Evolutionary conservation across 2,113 vertebrate species (phyloP).

Genomic region (Arizona elegans): DNA sequence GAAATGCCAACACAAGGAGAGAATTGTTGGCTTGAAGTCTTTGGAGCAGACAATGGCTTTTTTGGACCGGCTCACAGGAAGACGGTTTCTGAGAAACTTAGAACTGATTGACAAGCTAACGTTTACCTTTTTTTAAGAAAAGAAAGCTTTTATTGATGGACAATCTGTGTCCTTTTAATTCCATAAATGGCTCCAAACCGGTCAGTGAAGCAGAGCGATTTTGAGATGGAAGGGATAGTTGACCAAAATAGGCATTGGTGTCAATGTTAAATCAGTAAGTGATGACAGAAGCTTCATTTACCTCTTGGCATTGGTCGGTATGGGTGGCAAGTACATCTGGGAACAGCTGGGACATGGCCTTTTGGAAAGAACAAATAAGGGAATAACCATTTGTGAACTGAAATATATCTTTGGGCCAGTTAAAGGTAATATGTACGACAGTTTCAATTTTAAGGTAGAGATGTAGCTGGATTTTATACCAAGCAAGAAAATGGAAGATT

Average conservation of each 20-base stretch:
- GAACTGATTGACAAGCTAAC: slow-evolving; percentile 60
- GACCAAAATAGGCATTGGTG: slow-evolving; percentile 70
- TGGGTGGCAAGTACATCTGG: slow-evolving; percentile 60
- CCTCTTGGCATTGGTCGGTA: slow-evolving; percentile 58
- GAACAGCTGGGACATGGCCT: slow-evolving; percentile 33
- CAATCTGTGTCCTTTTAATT: slow-evolving; percentile 59
- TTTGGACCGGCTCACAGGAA: slow-evolving; percentile 36
- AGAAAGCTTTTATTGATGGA: slow-evolving; percentile 58
- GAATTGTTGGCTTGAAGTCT: slow-evolving; percentile 48
- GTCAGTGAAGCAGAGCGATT: slow-evolving; percentile 65
- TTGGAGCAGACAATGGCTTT: slow-evolving; percentile 41
- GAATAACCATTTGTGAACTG: not conserved
- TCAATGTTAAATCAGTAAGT: slow-evolving; percentile 79
- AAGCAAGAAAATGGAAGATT: not conserved
- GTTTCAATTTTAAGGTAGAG: not conserved
- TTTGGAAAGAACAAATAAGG: slow-evolving; percentile 41
- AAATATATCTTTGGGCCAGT: not conserved
- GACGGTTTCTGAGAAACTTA: slow-evolving; percentile 52
- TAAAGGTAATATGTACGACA: not conserved
- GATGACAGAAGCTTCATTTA: slow-evolving; percentile 71
- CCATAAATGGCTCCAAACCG: slow-evolving; percentile 75
- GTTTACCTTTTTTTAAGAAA: not conserved
- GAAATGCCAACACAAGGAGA: slow-evolving; percentile 25
- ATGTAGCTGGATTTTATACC: not conserved
- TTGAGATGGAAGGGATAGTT: slow-evolving; percentile 72